Percentiles rank a stretch among this genome's conserved stretches.
phyloP scores from a whole-genome alignment of 1,140 invertebrate genomes.

The Drosophila baimaii region DNA sequence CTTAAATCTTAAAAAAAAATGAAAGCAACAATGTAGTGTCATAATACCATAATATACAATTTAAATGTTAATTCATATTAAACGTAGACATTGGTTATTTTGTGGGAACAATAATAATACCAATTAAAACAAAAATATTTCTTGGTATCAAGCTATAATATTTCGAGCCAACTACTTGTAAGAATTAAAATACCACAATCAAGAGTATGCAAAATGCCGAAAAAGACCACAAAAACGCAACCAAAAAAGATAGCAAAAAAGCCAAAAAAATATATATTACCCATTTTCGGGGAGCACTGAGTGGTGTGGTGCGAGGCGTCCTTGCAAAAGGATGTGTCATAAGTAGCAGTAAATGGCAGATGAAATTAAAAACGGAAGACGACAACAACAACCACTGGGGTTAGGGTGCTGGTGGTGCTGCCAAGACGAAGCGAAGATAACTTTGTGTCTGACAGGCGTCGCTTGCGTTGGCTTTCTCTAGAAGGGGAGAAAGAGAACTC shows the following conservation, averaged over 20 bases:
- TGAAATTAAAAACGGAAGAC: conserved; percentile 83
- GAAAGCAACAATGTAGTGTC: too few species aligned
- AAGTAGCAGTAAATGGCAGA: conserved; percentile 81
- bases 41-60: too few species aligned
- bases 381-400: conserved; percentile 40
- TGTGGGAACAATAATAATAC: background rate
- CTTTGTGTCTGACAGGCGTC: conserved; percentile 74
- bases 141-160: background rate
- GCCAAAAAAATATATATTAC: conserved; percentile 25
- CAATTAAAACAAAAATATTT: background rate
- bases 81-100: background rate
- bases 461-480: conserved; percentile 39
- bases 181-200: background rate
- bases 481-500: conserved; percentile 9
- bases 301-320: conserved; percentile 16
- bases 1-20: too few species aligned
- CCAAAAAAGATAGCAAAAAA: conserved; percentile 33
- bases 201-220: conserved; percentile 24
- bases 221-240: conserved; percentile 10
- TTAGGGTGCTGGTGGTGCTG: conserved; percentile 9
- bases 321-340: conserved; percentile 76
- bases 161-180: background rate
- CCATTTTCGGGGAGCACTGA: conserved; percentile 15
- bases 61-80: background rate
- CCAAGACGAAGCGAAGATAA: conserved; percentile 68